Base-by-base conservation (phyloP, 2,113 vertebrate genomes). In the Varanus salvator region DNA sequence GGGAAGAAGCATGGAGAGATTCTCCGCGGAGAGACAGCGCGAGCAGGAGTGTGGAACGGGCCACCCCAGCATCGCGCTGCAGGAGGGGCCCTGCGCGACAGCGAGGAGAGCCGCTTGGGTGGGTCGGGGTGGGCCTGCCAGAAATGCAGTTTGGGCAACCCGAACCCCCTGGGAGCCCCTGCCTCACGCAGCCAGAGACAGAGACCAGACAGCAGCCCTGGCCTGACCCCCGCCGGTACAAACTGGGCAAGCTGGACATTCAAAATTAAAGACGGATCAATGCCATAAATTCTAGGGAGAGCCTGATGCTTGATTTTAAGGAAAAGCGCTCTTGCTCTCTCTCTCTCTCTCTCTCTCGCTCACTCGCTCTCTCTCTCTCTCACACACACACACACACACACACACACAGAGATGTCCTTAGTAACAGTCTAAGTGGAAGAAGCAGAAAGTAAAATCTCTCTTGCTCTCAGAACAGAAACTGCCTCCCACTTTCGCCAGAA, bases 291-390 rank as follows among this genome's bases (percentile, higher is more conserved):
- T 87, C 87, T 52, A 54, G 17, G 50, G 88, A 5, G 12, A 80
- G 87, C 27, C n/a, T 23, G n/a, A 87, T 50, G 38, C 44, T 38
- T 0, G 85, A 27, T 92, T 91, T 76, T 89, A 91, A 77, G 69
- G 92, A n/a, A 78, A 68, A 91, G 75, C 38, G 1, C 38, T 44
- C 38, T 44, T 3, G 1, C 38, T 44, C 38, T 44, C 38, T 44
- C 38, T 44, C 38, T 44, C 38, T 44, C 38, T 44, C 38, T 44
- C 38, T 44, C 38, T 2, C 38, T 2, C 38, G 3, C 38, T 44
- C 38, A 44, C 38, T n/a, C n/a, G n/a, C 38, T 44, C 38, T 44
- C 38, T 44, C 38, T 2, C 38, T 2, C 38, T 2, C 38, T 44
- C 38, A 44, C 38, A 44, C 38, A 44, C 38, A 44, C 38, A 44